Percentiles rank a stretch among this genome's conserved stretches.
Evolutionary conservation across 2,888 invertebrate genomes (phyloP).

Genomic region (Nomada lathburiana): DNA sequence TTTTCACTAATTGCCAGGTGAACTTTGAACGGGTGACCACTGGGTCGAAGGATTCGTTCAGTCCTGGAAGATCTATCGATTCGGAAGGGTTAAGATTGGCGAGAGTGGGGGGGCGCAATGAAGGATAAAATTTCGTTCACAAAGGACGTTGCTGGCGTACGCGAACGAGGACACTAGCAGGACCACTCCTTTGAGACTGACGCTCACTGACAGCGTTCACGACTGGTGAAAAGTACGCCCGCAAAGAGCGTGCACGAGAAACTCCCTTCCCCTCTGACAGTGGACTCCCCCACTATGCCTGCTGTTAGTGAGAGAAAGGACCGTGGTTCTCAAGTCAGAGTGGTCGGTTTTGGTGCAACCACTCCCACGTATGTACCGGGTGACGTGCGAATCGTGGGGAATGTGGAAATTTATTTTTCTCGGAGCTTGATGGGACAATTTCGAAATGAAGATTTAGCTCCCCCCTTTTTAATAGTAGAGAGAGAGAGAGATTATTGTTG

Average conservation of each 20-base stretch:
- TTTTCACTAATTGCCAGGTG: not conserved
- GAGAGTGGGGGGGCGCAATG: no score
- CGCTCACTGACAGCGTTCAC: constrained; percentile 77
- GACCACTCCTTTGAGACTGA: constrained; percentile 70
- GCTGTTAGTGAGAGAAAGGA: constrained; percentile 80
- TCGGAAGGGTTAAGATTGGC: not conserved
- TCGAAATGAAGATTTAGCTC: no score
- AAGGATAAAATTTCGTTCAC: not conserved
- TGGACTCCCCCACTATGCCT: constrained; percentile 65
- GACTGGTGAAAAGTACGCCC: constrained; percentile 78
- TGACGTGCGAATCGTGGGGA: constrained; percentile 1
- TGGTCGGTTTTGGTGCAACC: constrained; percentile 23
- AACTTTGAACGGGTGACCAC: no score
- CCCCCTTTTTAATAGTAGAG: no score
- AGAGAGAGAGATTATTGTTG: no score
- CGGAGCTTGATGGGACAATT: no score
- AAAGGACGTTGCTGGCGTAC: constrained; percentile 33
- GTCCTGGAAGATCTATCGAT: not conserved
- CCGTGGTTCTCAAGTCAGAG: constrained; percentile 78
- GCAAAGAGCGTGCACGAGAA: constrained; percentile 73
- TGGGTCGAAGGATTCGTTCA: no score
- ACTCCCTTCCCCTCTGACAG: constrained; percentile 64
- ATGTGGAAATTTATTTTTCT: no score
- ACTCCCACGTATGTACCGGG: constrained; percentile 56
- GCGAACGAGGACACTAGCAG: constrained; percentile 60